Base-by-base conservation (phyloP, 2,888 invertebrate genomes). In the Kryphioiulus occultus region DNA sequence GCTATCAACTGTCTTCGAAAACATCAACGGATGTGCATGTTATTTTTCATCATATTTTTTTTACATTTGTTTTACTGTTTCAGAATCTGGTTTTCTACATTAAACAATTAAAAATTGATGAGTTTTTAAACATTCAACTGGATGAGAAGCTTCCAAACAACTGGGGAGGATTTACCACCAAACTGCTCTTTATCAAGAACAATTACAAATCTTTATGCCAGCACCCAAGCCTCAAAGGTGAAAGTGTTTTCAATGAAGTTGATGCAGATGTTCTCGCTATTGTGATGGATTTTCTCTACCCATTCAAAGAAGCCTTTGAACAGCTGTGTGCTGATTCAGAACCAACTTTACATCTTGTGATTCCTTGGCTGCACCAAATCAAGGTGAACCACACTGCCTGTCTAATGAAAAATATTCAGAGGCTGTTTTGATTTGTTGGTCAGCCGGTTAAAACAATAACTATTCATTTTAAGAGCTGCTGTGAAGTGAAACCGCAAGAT, bases 331-430 rank as follows among this genome's bases (percentile, higher is more conserved):
- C 32, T 9, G 83, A 83, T 10, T 30, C 83, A 5, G 83, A 83
- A 39, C 83, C 83, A 19, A 39, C 39, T 83, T 83, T 83, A 10
- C 83, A 83, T 83, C 83, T 83, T 19, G 83, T 83, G 0, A 83
- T 83, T 83, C 83, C 83, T 30, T 83, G 83, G 83, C 39, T 83
- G 15, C 83, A 83, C 39, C 83, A 83, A n/a, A 35, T 83, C 32
- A 83, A 83, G 83, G 83, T 83, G 19, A 59, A n/a, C 19, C n/a
- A 7, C 59, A 59, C n/a, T 4, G 7, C 3, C n/a, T 1, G n/a
- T n/a, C n/a, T 4, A 19, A n/a, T n/a, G 59, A 59, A 59, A 59
- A 59, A 4, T 17, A 59, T n/a, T 7, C 19, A n/a, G 5, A 5
- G 59, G 47, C 15, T 53, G 12, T 53, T 53, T 53, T 53, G 0